phyloP scores from a whole-genome alignment of 1,140 invertebrate species.

The Drosophila varians region DNA sequence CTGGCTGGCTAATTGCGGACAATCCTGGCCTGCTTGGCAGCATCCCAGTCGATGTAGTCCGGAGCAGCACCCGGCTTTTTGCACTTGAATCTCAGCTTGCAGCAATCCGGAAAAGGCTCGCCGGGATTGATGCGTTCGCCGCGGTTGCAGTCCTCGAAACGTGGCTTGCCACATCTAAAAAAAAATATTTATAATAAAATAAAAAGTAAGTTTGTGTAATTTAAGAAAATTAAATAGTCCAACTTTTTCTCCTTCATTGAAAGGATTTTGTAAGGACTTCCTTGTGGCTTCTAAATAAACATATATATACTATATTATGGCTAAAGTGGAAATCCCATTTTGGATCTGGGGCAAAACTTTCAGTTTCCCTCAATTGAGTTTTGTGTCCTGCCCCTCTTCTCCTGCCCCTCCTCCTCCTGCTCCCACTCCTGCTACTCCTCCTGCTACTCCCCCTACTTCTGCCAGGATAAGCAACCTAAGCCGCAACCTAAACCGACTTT shows the following conservation, averaged over 20 bases:
- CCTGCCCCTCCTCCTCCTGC: too few species aligned
- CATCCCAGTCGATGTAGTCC: conserved; percentile 67
- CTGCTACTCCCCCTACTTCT: too few species aligned
- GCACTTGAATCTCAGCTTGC: conserved; percentile 75
- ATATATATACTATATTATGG: conserved; percentile 3
- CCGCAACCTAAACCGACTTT: conserved; percentile 6
- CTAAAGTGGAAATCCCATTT: conserved; percentile 28
- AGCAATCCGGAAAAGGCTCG: conserved; percentile 79
- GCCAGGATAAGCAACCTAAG: too few species aligned
- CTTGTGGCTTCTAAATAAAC: too few species aligned
- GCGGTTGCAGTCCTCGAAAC: conserved; percentile 69
- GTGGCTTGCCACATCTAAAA: conserved; percentile 67
- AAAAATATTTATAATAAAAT: neutral
- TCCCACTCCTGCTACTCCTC: too few species aligned
- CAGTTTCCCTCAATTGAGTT: conserved; percentile 45
- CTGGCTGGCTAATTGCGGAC: neutral
- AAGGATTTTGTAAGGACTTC: neutral
- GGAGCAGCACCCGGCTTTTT: conserved; percentile 58
- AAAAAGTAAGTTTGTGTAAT: too few species aligned
- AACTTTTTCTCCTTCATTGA: too few species aligned
- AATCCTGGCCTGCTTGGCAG: conserved; percentile 36
- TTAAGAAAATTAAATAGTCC: neutral
- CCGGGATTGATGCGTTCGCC: conserved; percentile 66
- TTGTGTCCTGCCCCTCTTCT: conserved; percentile 6
- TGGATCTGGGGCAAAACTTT: conserved; percentile 43